Percentiles rank a stretch among this genome's conserved stretches.
Conservation (phyloP, 2,797 vertebrate genomes). For the Carapus acus region DNA sequence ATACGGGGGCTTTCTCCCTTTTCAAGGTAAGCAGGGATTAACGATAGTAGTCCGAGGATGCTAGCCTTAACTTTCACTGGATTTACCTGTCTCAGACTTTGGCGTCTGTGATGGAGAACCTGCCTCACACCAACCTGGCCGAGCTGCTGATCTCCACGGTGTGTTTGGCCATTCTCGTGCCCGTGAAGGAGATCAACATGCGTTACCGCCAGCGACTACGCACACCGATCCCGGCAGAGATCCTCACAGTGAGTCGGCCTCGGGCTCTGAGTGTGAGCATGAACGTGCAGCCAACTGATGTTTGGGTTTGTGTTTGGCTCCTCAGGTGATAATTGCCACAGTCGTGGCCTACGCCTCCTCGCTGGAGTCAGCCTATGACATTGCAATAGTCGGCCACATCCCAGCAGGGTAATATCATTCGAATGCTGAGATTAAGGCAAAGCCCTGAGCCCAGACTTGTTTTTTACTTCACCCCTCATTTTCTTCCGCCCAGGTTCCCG, state of each 20-base stretch:
- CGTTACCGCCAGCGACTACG: constrained; percentile 79
- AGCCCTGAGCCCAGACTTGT: background rate
- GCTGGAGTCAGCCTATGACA: constrained; percentile 76
- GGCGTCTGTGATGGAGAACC: constrained; percentile 78
- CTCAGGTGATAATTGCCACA: constrained; percentile 85
- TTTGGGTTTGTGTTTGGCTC: constrained; percentile 5
- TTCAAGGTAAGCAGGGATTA: constrained; percentile 75
- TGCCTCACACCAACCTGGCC: constrained; percentile 78
- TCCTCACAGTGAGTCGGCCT: constrained; percentile 69
- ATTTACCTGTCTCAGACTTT: constrained; percentile 75
- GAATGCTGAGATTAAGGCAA: background rate
- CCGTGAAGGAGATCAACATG: constrained; percentile 87
- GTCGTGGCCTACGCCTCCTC: constrained; percentile 80
- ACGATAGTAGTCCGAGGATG: background rate
- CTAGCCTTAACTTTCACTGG: background rate
- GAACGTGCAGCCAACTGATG: background rate
- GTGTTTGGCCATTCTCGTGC: constrained; percentile 81
- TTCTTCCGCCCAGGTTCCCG: constrained; percentile 73
- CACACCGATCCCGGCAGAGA: constrained; percentile 86
- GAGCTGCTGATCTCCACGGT: constrained; percentile 83
- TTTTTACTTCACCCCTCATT: constrained; percentile 13
- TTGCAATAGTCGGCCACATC: constrained; percentile 87
- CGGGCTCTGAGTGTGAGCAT: too few relatives aligned
- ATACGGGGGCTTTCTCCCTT: constrained; percentile 82
- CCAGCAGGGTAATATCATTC: constrained; percentile 86